A percentile compares a stretch with the other conserved stretches of the same genome.
Conservation (phyloP, 1,140 invertebrate genomes). For the Eumeta japonica region DNA sequence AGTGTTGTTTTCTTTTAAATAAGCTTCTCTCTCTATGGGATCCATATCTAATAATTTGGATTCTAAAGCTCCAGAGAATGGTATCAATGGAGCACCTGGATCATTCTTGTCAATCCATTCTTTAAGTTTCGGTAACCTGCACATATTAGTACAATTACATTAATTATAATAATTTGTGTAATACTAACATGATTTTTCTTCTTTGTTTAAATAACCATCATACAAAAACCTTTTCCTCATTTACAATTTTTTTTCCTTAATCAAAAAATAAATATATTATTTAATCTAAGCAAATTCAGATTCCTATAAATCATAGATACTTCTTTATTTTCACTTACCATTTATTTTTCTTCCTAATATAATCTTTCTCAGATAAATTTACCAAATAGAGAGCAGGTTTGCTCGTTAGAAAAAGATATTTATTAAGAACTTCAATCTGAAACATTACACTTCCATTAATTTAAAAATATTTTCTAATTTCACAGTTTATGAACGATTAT, state of each 20-base stretch:
- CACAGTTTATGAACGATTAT: neutral
- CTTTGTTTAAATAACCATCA: too few species aligned
- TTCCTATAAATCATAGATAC: too few species aligned
- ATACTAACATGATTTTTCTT: constrained; percentile 7
- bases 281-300: too few species aligned
- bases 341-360: constrained; percentile 98
- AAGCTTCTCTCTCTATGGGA: constrained; percentile 71
- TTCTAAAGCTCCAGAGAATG: constrained; percentile 94
- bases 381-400: constrained; percentile 98
- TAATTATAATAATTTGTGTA: constrained; percentile 4
- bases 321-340: constrained; percentile 63
- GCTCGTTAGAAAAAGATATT: constrained; percentile 95
- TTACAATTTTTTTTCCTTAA: too few species aligned
- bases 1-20: constrained; percentile 75
- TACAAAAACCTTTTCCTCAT: too few species aligned
- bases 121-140: constrained; percentile 95
- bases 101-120: constrained; percentile 99
- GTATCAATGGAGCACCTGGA: constrained; percentile 87
- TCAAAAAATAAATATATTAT: too few species aligned
- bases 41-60: constrained; percentile 86
- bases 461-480: constrained; percentile 5
- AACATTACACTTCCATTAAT: constrained; percentile 25
- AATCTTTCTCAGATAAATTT: constrained; percentile 97
- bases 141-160: constrained; percentile 1
- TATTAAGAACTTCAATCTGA: constrained; percentile 96